Conservation (phyloP, 2,888 invertebrate species). For the Cryptophagus acutangulus region DNA sequence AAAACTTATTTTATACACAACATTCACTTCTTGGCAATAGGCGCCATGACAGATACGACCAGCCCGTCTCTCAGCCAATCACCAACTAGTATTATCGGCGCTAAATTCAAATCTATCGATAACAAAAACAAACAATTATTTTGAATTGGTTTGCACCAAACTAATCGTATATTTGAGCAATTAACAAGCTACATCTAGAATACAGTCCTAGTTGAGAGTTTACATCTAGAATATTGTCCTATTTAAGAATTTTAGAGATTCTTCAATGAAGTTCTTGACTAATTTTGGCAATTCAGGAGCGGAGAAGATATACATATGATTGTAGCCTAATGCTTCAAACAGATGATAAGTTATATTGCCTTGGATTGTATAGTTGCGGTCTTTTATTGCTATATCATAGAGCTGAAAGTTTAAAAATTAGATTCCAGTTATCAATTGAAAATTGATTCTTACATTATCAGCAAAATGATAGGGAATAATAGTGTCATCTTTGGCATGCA, state of each 20-base stretch:
- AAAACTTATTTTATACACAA: no score
- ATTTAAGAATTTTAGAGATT: constrained; percentile 15
- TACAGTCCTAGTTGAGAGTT: no score
- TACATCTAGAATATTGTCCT: no score
- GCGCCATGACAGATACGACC: constrained; percentile 36
- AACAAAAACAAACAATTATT: no score
- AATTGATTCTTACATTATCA: background rate
- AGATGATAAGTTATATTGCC: constrained; percentile 65
- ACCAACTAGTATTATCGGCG: constrained; percentile 15
- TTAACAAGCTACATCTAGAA: no score
- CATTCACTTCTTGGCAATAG: constrained; percentile 19
- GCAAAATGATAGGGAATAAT: constrained; percentile 80
- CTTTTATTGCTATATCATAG: constrained; percentile 58
- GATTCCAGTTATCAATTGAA: constrained; percentile 9
- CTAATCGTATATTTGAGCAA: no score
- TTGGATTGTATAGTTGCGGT: constrained; percentile 53
- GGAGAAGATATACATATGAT: constrained; percentile 82
- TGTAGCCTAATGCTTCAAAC: constrained; percentile 63
- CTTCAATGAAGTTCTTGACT: constrained; percentile 37
- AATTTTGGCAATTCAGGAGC: constrained; percentile 65
- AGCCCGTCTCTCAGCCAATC: constrained; percentile 35
- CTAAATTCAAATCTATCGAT: constrained; percentile 21
- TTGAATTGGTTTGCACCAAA: no score
- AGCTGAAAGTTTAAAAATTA: no score
- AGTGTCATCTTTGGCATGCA: constrained; percentile 88